Evolutionary conservation across 1,140 invertebrate species (phyloP), one percentile per base, ranked within the genome.

Genomic region (Pentalonia nigronervosa): DNA sequence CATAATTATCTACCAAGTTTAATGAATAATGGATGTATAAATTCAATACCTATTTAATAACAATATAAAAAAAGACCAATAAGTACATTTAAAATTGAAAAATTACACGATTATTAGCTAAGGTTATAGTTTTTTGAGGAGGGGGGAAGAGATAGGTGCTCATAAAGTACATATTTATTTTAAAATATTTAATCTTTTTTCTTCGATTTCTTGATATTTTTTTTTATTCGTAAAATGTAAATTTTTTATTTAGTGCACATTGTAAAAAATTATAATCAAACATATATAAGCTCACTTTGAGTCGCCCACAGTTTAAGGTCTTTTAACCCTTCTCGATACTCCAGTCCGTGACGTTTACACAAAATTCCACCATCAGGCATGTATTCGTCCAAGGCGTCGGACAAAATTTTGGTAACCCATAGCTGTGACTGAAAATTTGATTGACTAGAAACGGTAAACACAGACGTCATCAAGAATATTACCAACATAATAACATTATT

Each of bases 271-370:
- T 36, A 83, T 36, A 36, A 83, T 36, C 7, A 34, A n/a, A 34
- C 20, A 11, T 81, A 8, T 25, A 36, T 90, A 14, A 21, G 2
- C 94, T 94, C 45, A 94, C 94, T 94, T 89, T 92, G 94, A 45
- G 91, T 93, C 0, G 94, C 94, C 94, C 94, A 94, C 56, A 94
- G 30, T 21, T 93, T 94, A 7, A 91, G 45, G 56, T 93, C 83
- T 30, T 23, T 83, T 34, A 93, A 30, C 25, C 81, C 41, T 41
- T 91, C 36, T 23, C 76, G 87, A n/a, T 93, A 94, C 30, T 89
- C 25, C 7, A 41, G 17, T n/a, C 91, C 56, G n/a, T 94, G 93
- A 87, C 53, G 76, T 34, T 41, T 86, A 53, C 94, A 94, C 14
- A 14, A 14, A 23, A 14, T 8, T 7, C 90, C 90, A 30, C 90